phyloP scores from a whole-genome alignment of 1,140 invertebrate genomes.

The Heliconius congener region DNA sequence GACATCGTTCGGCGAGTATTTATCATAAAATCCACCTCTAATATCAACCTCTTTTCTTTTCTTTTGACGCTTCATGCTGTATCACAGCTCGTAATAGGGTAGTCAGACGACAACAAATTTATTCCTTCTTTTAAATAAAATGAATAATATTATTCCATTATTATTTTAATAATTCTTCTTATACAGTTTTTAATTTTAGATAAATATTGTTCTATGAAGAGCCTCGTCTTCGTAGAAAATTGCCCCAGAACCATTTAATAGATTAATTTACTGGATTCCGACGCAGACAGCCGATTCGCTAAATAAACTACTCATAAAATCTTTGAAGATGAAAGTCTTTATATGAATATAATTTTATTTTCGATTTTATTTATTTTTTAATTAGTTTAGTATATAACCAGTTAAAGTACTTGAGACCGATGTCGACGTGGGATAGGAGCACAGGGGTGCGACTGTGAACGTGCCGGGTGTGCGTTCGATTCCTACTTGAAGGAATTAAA shows the following conservation, averaged over 20 bases:
- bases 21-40: not conserved
- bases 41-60: not conserved
- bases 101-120: no score
- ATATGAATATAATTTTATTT: not conserved
- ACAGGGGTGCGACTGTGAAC: not conserved
- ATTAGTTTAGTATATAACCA: not conserved
- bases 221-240: not conserved
- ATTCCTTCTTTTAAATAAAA: no score
- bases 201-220: conserved; percentile 2
- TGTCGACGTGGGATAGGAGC: no score
- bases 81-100: no score
- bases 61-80: no score
- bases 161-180: not conserved
- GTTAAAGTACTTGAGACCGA: no score
- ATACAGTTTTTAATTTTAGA: not conserved
- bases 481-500: not conserved
- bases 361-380: not conserved
- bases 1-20: not conserved
- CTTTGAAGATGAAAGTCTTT: not conserved
- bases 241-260: not conserved
- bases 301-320: not conserved
- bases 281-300: conserved; percentile 3
- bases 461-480: not conserved
- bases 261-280: conserved; percentile 13
- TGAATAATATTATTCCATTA: no score